phyloP scores from a whole-genome alignment of 2,888 invertebrate genomes.

The Choristoneura rosaceana region DNA sequence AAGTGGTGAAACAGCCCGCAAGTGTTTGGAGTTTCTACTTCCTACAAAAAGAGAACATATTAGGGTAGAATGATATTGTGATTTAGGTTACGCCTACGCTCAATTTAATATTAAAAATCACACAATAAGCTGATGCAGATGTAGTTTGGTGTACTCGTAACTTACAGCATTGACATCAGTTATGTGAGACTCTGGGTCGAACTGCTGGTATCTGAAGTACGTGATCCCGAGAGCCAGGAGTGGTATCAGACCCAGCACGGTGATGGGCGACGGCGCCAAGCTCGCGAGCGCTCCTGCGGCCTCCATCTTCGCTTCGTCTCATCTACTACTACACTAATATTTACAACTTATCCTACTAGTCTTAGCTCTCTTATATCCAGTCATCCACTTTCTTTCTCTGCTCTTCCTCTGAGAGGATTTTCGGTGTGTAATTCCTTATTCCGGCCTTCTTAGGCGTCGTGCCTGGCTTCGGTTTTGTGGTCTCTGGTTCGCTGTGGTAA shows the following conservation, averaged over 20 bases:
- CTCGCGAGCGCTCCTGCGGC: constrained; percentile 83
- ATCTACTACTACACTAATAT: constrained; percentile 79
- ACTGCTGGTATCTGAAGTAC: constrained; percentile 91
- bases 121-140: neutral
- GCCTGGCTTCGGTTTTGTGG: constrained; percentile 74
- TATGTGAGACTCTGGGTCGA: constrained; percentile 93
- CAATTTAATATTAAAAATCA: too few species aligned
- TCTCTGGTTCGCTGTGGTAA: constrained; percentile 74
- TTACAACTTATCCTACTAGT: constrained; percentile 80
- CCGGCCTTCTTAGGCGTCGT: constrained; percentile 83
- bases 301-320: constrained; percentile 73
- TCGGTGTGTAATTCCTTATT: constrained; percentile 90
- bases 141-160: constrained; percentile 44
- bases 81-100: too few species aligned
- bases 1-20: too few species aligned
- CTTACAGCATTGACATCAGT: constrained; percentile 89
- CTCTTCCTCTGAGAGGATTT: constrained; percentile 87
- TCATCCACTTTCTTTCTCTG: constrained; percentile 85
- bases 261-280: constrained; percentile 87
- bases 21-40: too few species aligned
- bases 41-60: too few species aligned
- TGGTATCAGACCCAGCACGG: constrained; percentile 91
- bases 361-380: constrained; percentile 86
- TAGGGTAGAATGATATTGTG: too few species aligned
- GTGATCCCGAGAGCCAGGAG: constrained; percentile 92